Evolutionary conservation across 2,888 invertebrate species (phyloP), one percentile per base, ranked within the genome.

Genomic region (Philereme transversata): DNA sequence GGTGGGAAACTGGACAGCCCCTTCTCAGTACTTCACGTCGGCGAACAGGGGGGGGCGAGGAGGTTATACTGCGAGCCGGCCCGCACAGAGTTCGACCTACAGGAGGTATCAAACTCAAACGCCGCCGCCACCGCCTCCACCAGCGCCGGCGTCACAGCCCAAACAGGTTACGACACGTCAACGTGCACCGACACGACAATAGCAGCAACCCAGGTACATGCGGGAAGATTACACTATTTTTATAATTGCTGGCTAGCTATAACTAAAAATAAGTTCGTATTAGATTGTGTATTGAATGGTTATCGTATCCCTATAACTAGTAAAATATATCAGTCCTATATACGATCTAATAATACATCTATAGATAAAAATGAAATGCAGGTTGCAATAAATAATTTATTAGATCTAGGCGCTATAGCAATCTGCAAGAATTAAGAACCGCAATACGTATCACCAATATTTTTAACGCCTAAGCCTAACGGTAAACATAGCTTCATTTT

Each of bases 1-100:
- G n/a, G 0, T 4, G 52, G 52, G 45, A 52, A 52, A 52, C 52
- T 52, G 52, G 52, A 8, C 10, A 11, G 36, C 33, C 45, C 52
- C 52, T 36, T 5, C 45, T 52, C 45, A 41, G 0, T 52, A 10
- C 45, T 9, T 40, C n/a, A 35, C 47, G 47, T 33, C 33, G 36
- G 35, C 52, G 45, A 53, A 45, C 45, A 53, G 45, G 45, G n/a
- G 52, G 45, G 52, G 52, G 52, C 33, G 36, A 10, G 52, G 52
- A 43, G 45, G 45, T 6, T 50, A 49, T 8, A 10, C 52, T 5
- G 38, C 36, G 5, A 6, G 43, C 33, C 45, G 34, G 36, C 9
- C 38, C 3, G 40, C 35, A 10, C 22, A 4, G 44, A n/a, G 10
- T 7, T 4, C 38, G 38, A 47, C 22, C 50, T 35, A 40, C 50